Evolutionary conservation across 2,113 vertebrate species (phyloP).

Genomic region (Callipepla squamata): DNA sequence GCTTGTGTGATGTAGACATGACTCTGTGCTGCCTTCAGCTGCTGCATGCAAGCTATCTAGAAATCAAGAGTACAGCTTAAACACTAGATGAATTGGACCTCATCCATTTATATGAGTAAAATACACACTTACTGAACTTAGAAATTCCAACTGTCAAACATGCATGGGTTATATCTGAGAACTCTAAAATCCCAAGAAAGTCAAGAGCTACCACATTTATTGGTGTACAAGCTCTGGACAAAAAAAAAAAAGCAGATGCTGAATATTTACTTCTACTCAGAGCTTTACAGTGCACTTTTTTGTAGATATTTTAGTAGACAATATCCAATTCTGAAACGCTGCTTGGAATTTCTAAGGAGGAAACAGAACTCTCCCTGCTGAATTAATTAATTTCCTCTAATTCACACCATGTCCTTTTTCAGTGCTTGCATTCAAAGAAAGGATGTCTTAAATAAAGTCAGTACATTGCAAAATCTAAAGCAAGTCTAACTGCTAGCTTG

Average conservation of each 20-base stretch:
- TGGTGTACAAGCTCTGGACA: not conserved
- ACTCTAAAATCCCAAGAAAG: not conserved
- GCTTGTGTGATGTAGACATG: not conserved
- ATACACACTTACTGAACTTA: not conserved
- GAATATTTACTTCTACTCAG: not conserved
- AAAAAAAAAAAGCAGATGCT: not conserved
- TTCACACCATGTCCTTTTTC: not conserved
- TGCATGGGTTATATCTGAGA: not conserved
- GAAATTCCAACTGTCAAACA: not conserved
- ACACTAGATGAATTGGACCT: not conserved
- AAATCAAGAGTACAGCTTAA: not conserved
- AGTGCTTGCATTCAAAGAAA: conserved; percentile 28
- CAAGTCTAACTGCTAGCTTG: not conserved
- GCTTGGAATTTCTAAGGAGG: not conserved
- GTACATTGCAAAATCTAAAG: not conserved
- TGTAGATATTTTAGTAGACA: not conserved
- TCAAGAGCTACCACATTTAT: not conserved
- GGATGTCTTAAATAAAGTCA: not conserved
- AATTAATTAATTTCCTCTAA: conserved; percentile 46
- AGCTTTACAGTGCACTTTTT: not conserved
- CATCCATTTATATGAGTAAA: not conserved
- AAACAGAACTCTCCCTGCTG: not conserved
- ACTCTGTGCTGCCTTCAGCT: not conserved
- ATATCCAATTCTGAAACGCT: not conserved
- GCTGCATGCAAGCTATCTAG: not conserved